Evolutionary conservation across 2,113 vertebrate genomes (phyloP).

Genomic region (Ailuropoda melanoleuca): DNA sequence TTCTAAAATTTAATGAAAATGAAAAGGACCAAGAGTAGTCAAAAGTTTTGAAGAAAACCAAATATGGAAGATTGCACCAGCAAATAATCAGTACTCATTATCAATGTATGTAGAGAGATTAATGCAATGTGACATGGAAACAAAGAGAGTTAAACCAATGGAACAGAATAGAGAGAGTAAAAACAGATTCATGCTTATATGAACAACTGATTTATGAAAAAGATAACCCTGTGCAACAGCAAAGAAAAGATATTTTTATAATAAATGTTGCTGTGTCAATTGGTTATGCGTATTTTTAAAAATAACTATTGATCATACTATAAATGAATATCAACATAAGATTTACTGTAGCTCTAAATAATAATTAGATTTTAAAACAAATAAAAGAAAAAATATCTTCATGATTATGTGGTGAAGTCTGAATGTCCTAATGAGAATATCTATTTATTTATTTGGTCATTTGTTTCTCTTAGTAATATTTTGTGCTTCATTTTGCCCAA

Average conservation of each 20-base stretch:
- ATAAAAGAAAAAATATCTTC: background rate
- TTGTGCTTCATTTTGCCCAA: background rate
- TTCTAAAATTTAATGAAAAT: background rate
- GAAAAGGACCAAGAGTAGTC: background rate
- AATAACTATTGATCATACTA: background rate
- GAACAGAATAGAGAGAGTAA: background rate
- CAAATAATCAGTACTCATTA: background rate
- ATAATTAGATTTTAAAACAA: background rate
- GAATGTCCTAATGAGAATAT: background rate
- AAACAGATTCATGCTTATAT: background rate
- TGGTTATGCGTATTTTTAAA: background rate
- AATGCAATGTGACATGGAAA: background rate
- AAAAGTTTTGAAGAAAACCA: background rate
- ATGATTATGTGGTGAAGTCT: background rate
- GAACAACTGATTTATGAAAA: slow-evolving; percentile 6
- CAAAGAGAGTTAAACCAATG: background rate
- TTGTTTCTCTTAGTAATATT: background rate
- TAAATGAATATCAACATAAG: background rate
- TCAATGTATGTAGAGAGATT: background rate
- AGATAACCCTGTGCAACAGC: background rate
- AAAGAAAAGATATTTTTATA: background rate
- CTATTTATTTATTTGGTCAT: background rate
- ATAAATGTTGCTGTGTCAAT: background rate
- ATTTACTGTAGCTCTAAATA: background rate
- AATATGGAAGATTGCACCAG: background rate